These are phyloP conservation scores for Trichopria drosophilae DNA, from an alignment of 2,888 invertebrate genomes.

Conservation along the genomic window DNA sequence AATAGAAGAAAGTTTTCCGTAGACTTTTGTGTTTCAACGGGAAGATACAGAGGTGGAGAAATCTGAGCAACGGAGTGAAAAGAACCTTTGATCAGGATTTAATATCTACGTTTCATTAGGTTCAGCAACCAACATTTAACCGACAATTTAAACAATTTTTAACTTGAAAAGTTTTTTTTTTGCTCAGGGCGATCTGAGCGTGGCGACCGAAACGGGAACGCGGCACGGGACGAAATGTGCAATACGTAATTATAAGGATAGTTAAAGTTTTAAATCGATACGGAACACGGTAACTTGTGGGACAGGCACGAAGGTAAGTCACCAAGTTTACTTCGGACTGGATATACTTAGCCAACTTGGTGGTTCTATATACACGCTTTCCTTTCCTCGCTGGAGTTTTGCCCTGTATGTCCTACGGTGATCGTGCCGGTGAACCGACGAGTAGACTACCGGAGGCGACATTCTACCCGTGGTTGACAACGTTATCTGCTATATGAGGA, in stretches of 20 bases:
- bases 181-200: no score
- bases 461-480: no score
- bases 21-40: conserved; percentile 35
- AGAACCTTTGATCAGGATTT: conserved; percentile 26
- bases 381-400: no score
- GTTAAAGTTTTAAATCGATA: conserved; percentile 54
- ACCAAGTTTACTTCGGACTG: conserved; percentile 33
- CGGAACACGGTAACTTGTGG: conserved; percentile 37
- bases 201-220: conserved; percentile 8
- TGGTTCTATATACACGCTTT: no score
- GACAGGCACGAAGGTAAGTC: conserved; percentile 30
- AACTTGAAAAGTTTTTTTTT: conserved; percentile 53
- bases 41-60: conserved; percentile 27
- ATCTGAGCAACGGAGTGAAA: conserved; percentile 25
- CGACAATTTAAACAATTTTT: conserved; percentile 57
- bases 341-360: conserved; percentile 27
- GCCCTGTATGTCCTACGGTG: no score
- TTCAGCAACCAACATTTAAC: conserved; percentile 54
- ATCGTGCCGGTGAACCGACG: no score
- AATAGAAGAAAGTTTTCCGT: conserved; percentile 34
- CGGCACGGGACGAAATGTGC: conserved; percentile 45
- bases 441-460: no score
- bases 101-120: conserved; percentile 54
- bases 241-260: conserved; percentile 53
- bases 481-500: no score